Conservation (phyloP, 2,888 invertebrate genomes). For the Antitype chi region DNA sequence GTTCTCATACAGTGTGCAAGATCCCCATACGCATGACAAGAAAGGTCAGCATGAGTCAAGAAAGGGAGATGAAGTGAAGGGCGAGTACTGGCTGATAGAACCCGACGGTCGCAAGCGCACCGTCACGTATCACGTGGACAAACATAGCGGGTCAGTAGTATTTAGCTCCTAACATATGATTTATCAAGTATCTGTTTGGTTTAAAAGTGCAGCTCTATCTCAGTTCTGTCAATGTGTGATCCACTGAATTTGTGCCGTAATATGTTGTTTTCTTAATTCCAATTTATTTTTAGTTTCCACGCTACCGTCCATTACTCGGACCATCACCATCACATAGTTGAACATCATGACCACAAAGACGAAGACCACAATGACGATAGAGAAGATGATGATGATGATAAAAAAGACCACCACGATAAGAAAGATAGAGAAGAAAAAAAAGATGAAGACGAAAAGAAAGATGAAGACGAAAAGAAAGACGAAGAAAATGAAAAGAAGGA, state of each 20-base stretch:
- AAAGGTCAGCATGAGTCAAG: conserved; percentile 88
- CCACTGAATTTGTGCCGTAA: not conserved
- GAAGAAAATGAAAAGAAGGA: conserved; percentile 27
- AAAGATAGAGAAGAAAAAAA: conserved; percentile 21
- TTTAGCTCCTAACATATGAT: not conserved
- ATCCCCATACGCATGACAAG: conserved; percentile 90
- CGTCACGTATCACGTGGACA: conserved; percentile 88
- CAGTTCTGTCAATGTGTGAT: not conserved
- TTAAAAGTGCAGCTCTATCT: not conserved
- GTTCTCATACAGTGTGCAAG: conserved; percentile 90
- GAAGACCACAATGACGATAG: conserved; percentile 41
- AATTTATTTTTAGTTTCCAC: conserved; percentile 63
- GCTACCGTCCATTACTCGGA: conserved; percentile 71
- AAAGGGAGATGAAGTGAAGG: conserved; percentile 88
- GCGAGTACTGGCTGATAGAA: conserved; percentile 89
- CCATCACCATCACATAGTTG: conserved; percentile 62
- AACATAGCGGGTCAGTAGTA: conserved; percentile 86
- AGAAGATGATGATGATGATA: conserved; percentile 31
- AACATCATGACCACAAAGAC: conserved; percentile 50
- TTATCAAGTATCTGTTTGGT: not conserved
- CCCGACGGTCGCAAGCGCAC: conserved; percentile 89
- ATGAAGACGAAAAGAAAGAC: conserved; percentile 4
- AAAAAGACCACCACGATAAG: conserved; percentile 39
- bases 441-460: conserved; percentile 23
- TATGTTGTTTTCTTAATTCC: not conserved